These are phyloP conservation scores for Triplophysa bombifrons DNA, from an alignment of 2,797 vertebrate genomes.

Conservation along the genomic window DNA sequence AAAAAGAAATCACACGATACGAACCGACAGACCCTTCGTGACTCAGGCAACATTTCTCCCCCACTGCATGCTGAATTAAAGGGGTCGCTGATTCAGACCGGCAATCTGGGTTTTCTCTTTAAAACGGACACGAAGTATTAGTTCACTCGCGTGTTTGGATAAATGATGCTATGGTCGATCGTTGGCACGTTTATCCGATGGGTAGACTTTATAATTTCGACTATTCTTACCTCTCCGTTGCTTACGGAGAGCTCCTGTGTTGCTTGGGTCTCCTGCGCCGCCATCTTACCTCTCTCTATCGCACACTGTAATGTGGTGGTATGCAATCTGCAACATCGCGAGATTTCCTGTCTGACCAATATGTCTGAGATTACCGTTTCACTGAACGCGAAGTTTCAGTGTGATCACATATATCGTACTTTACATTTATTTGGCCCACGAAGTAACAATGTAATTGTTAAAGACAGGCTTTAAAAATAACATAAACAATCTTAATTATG, in stretches of 20 bases:
- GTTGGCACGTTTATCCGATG: not conserved
- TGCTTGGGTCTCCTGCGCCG: conserved; percentile 79
- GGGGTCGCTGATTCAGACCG: conserved; percentile 50
- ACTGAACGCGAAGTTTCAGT: not conserved
- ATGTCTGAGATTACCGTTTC: not conserved
- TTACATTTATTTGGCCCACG: not conserved
- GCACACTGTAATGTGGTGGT: conserved; percentile 65
- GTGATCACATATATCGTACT: not conserved
- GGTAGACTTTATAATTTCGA: conserved; percentile 42
- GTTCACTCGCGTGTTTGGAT: not conserved
- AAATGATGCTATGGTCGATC: not conserved
- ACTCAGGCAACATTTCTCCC: not conserved
- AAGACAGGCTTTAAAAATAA: too few relatives aligned
- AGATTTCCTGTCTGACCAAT: conserved; percentile 44
- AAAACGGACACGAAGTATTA: not conserved
- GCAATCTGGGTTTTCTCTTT: conserved; percentile 27
- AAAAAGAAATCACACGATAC: not conserved
- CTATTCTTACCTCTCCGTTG: conserved; percentile 83
- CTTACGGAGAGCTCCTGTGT: conserved; percentile 66
- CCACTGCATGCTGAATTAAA: conserved; percentile 36
- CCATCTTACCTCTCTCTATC: conserved; percentile 82
- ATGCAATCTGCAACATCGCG: conserved; percentile 67
- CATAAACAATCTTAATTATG: too few relatives aligned
- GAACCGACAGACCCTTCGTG: not conserved
- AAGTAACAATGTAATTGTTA: too few relatives aligned